Percentiles rank a stretch among this genome's conserved stretches.
Conservation (phyloP, 92 coral and sea anemone species). For the Actinernus sp. region DNA sequence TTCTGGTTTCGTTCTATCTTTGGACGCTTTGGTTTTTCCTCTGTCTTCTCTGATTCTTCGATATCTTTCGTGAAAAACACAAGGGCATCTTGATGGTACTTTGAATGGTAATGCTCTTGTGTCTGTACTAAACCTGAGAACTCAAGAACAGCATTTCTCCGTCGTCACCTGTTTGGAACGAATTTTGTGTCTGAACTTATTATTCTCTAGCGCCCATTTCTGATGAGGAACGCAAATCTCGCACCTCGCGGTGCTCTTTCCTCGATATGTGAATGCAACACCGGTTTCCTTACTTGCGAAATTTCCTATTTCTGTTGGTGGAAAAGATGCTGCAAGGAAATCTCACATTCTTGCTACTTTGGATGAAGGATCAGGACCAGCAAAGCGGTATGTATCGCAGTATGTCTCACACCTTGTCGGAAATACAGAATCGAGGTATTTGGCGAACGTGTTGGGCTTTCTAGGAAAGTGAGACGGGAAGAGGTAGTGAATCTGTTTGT, state of each 20-base stretch:
- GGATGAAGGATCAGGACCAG: not conserved
- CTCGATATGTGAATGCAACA: slow-evolving; percentile 1
- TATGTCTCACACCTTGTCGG: not conserved
- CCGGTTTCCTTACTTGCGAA: not conserved
- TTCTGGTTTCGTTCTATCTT: not conserved
- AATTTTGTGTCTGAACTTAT: not conserved
- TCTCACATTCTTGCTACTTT: not conserved
- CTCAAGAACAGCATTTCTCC: slow-evolving; percentile 10
- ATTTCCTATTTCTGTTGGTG: slow-evolving; percentile 16
- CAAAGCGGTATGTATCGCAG: not conserved
- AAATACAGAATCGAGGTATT: not conserved
- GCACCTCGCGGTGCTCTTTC: slow-evolving; percentile 9
- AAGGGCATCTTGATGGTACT: slow-evolving; percentile 36
- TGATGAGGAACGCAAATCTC: slow-evolving; percentile 18
- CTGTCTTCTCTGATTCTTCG: not conserved
- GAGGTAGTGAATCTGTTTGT: slow-evolving; percentile 5
- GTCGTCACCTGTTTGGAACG: slow-evolving; percentile 10
- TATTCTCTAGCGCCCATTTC: slow-evolving; percentile 21
- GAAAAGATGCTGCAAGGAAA: slow-evolving; percentile 3
- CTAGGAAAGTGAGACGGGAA: slow-evolving; percentile 2
- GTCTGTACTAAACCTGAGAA: slow-evolving; percentile 35
- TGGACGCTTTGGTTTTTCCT: not conserved
- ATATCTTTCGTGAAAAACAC: slow-evolving; percentile 2
- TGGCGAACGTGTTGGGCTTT: not conserved
- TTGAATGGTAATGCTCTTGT: slow-evolving; percentile 9